Evolutionary conservation across 2,113 vertebrate species (phyloP).

Genomic region (Microcebus jonahi): DNA sequence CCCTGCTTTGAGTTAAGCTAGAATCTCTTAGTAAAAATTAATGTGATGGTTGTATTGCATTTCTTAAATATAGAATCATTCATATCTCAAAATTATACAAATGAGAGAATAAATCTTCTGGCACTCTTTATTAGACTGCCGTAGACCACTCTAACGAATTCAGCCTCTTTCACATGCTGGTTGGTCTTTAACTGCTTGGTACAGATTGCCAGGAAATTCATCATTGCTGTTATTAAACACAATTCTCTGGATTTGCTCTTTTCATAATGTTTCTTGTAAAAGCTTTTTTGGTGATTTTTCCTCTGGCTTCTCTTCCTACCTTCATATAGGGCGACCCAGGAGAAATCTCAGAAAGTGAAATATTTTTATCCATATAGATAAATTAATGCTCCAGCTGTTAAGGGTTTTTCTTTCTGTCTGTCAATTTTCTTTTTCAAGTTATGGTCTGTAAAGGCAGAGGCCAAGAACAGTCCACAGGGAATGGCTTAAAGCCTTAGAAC

Average conservation of each 20-base stretch:
- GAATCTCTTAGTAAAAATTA: conserved; percentile 80
- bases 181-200: conserved; percentile 71
- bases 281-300: conserved; percentile 68
- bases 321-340: conserved; percentile 25
- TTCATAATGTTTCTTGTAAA: conserved; percentile 73
- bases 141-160: conserved; percentile 66
- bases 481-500: conserved; percentile 56
- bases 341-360: conserved; percentile 59
- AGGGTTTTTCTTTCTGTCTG: conserved; percentile 62
- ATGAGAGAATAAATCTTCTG: conserved; percentile 72
- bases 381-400: conserved; percentile 62
- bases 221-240: conserved; percentile 79
- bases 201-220: conserved; percentile 75
- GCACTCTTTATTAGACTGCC: conserved; percentile 62
- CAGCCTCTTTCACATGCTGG: conserved; percentile 69
- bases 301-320: conserved; percentile 55
- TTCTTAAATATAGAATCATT: conserved; percentile 81
- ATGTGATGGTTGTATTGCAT: conserved; percentile 76
- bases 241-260: conserved; percentile 69
- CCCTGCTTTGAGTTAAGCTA: conserved; percentile 80
- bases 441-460: conserved; percentile 58
- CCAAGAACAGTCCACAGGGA: conserved; percentile 60
- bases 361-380: conserved; percentile 46
- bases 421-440: conserved; percentile 72
- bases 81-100: conserved; percentile 71